phyloP scores from a whole-genome alignment of 2,113 vertebrate genomes.

The Sphyrna mokarran region DNA sequence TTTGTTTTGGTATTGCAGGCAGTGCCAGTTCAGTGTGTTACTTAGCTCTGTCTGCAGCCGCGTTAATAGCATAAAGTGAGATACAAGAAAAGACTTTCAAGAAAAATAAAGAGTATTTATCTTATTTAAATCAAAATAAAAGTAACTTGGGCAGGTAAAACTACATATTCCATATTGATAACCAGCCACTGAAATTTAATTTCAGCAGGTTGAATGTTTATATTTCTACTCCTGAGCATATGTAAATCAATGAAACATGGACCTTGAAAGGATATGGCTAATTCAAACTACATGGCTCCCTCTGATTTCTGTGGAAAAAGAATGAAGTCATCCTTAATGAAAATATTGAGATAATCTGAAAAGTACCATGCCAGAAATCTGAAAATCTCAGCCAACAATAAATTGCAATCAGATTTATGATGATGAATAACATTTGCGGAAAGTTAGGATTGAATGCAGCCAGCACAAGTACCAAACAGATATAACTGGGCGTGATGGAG shows the following conservation, averaged over 20 bases:
- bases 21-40: neutral
- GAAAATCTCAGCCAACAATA: neutral
- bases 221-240: neutral
- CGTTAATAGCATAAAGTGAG: neutral
- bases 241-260: neutral
- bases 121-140: neutral
- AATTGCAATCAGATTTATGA: conserved; percentile 15
- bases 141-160: neutral
- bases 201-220: neutral
- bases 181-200: neutral
- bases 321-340: neutral
- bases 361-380: neutral
- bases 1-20: neutral
- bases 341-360: conserved; percentile 12
- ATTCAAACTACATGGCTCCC: neutral
- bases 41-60: neutral
- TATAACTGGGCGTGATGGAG: neutral
- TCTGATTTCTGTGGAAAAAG: neutral
- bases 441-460: neutral
- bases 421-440: neutral
- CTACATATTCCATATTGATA: neutral
- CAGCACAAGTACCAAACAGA: neutral
- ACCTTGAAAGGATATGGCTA: neutral
- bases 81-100: neutral
- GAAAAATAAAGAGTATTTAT: neutral